Conservation (phyloP, 1,140 invertebrate species). For the Sarcophaga bullata region DNA sequence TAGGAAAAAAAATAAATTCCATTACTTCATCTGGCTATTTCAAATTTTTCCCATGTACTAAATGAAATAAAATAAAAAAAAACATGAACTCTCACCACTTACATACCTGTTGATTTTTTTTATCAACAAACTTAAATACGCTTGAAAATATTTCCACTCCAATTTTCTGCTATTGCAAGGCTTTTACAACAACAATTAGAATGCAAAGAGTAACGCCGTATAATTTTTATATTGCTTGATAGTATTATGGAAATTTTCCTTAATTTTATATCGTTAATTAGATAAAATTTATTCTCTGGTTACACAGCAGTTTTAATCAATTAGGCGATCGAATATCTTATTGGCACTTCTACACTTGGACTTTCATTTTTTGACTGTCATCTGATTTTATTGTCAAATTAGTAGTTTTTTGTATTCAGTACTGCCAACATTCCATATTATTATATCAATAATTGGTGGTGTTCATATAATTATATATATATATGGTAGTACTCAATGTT, state of each 20-base stretch:
- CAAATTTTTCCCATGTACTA: too few species aligned
- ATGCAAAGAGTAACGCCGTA: neutral
- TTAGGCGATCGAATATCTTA: neutral
- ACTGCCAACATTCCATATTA: neutral
- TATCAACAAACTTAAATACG: neutral
- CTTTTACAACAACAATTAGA: too few species aligned
- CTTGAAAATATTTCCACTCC: too few species aligned
- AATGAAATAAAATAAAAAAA: too few species aligned
- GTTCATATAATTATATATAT: neutral
- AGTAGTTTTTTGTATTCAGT: neutral
- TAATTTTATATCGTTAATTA: constrained; percentile 2
- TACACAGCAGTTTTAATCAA: neutral
- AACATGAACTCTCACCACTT: neutral
- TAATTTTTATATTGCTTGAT: neutral
- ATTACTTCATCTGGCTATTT: too few species aligned
- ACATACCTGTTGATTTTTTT: constrained; percentile 17
- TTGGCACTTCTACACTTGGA: neutral
- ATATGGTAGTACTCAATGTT: too few species aligned
- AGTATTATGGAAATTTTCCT: neutral
- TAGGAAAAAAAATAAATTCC: too few species aligned
- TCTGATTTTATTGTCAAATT: constrained; percentile 2
- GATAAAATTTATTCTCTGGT: neutral
- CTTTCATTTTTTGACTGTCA: constrained; percentile 26
- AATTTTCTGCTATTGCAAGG: too few species aligned
- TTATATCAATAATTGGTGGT: neutral